phyloP scores from a whole-genome alignment of 2,888 invertebrate genomes.

The Gastracanthus pulcherrimus region DNA sequence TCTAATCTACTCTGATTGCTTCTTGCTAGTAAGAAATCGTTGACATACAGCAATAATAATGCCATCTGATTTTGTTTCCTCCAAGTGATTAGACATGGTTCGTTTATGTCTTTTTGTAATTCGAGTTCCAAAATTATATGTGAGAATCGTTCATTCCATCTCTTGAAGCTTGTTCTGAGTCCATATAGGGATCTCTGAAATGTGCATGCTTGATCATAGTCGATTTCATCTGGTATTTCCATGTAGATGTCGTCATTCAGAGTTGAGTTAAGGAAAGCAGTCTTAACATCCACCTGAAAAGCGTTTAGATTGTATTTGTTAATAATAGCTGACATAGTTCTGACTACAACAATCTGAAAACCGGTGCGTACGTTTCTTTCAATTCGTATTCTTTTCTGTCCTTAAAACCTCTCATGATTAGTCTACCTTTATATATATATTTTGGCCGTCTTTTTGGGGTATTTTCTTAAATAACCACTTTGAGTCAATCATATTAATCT shows the following conservation, averaged over 20 bases:
- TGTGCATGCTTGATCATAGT: conserved; percentile 28
- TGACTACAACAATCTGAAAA: conserved; percentile 39
- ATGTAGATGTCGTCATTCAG: too few species aligned
- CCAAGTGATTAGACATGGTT: conserved; percentile 61
- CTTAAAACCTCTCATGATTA: conserved; percentile 35
- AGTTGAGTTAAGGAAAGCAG: conserved; percentile 59
- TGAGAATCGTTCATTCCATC: conserved; percentile 55
- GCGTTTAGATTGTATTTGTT: too few species aligned
- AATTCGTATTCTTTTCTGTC: conserved; percentile 32
- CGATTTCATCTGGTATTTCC: too few species aligned
- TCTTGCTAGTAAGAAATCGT: conserved; percentile 59
- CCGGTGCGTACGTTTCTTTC: conserved; percentile 37
- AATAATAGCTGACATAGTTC: too few species aligned
- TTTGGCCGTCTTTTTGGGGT: not conserved
- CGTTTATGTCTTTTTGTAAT: conserved; percentile 57
- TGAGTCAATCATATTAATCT: conserved; percentile 17
- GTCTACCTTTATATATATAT: conserved; percentile 22
- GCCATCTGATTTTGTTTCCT: conserved; percentile 54
- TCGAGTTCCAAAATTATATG: conserved; percentile 55
- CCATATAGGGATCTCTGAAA: conserved; percentile 57
- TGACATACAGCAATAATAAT: conserved; percentile 59
- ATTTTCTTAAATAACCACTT: conserved; percentile 42
- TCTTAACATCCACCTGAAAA: conserved; percentile 49
- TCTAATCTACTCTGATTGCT: conserved; percentile 31
- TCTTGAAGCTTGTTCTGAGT: conserved; percentile 54